These are phyloP conservation scores for Bombyx huttoni DNA, from an alignment of 2,888 invertebrate species.

Conservation along the genomic window DNA sequence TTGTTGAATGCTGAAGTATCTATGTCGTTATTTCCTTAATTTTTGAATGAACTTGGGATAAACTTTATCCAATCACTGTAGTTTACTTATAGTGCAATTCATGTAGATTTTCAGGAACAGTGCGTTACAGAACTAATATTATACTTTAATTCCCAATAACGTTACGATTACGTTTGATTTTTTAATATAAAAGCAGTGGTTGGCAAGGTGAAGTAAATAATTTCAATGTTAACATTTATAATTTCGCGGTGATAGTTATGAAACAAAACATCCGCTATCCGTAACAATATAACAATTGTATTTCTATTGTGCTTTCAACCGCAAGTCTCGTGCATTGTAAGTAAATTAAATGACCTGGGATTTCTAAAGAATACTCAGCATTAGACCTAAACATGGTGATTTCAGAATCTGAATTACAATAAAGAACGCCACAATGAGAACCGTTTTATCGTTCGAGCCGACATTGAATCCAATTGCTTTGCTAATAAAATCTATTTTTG, in stretches of 20 bases:
- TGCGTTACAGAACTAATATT: too few relatives aligned
- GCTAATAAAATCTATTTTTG: constrained; percentile 59
- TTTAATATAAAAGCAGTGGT: not conserved
- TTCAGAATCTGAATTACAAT: constrained; percentile 33
- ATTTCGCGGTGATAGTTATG: constrained; percentile 6
- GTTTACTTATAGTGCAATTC: too few relatives aligned
- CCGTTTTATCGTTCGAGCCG: constrained; percentile 35
- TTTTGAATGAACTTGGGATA: too few relatives aligned
- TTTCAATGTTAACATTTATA: not conserved
- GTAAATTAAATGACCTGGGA: constrained; percentile 16
- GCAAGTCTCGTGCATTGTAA: constrained; percentile 30
- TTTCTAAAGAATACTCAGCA: constrained; percentile 21
- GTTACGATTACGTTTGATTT: too few relatives aligned
- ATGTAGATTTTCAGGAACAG: too few relatives aligned
- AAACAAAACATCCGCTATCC: constrained; percentile 8
- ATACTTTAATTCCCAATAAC: too few relatives aligned
- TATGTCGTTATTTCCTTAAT: too few relatives aligned
- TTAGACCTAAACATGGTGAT: constrained; percentile 25
- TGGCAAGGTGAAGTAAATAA: constrained; percentile 6
- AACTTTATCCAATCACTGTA: too few relatives aligned
- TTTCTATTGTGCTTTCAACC: constrained; percentile 32
- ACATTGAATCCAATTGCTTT: constrained; percentile 59
- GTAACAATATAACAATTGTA: constrained; percentile 9
- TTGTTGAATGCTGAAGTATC: constrained; percentile 23
- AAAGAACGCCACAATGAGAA: constrained; percentile 30